Base-by-base conservation (phyloP, 2,888 invertebrate species). In the Neoitamus cyanurus region DNA sequence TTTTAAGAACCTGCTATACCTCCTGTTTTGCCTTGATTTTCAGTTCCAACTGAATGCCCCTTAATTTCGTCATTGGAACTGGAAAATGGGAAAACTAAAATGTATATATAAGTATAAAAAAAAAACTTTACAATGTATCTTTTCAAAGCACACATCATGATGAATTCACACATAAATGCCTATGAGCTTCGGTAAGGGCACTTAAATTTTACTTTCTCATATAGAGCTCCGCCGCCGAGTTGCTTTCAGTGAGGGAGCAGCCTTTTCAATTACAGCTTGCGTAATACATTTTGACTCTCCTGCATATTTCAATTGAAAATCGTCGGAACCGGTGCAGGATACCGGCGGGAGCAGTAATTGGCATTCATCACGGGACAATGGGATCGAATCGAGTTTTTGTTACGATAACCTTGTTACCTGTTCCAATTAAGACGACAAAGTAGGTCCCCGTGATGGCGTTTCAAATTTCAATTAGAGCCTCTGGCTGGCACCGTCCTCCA, bases 361-460 rank as follows among this genome's bases (percentile, higher is more conserved):
- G 83, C 70, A 83, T 83, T 83, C 83, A 83, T 83, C 83, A 83
- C 69, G 11, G 83, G 42, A 83, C 83, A 83, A 83, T 83, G 42
- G 83, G 28, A 83, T 70, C 30, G 37, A 83, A 83, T 70, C 70
- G 72, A 72, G 46, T 83, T 83, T 72, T 83, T 83, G 83, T 83
- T 83, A 46, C 70, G 37, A 91, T 91, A 91, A 91, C 90, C 89
- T 90, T 90, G 91, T 90, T 91, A 90, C 89, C 88, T 89, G 89
- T 90, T 90, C 90, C 90, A 91, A 90, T 91, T 91, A 90, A 90
- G 90, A 89, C 89, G 89, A 90, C 90, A 90, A 90, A 85, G 90
- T 86, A 87, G 86, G 84, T 85, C 86, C 84, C 77, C 84, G 83
- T 86, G 87, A 85, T 86, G 86, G 87, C 86, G 86, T 87, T 87